Percentiles rank a stretch among this genome's conserved stretches.
Conservation (phyloP, 1,140 invertebrate species). For the Luehdorfia chinensis region DNA sequence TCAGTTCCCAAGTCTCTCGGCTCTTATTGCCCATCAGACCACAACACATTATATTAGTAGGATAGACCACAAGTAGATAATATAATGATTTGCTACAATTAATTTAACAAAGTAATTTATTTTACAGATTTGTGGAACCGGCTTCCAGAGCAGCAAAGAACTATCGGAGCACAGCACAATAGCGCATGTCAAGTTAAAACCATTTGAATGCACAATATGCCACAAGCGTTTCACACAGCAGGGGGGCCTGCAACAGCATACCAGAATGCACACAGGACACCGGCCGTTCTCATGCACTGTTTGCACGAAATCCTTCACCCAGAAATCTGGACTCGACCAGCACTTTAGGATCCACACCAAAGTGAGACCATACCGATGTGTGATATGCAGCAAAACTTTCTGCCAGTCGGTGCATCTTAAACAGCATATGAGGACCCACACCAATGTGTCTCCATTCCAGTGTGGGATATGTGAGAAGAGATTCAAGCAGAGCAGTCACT, state of each 20-base stretch:
- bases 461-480: conserved; percentile 80
- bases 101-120: too few relatives aligned
- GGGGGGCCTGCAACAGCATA: conserved; percentile 72
- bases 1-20: too few relatives aligned
- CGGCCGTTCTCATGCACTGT: conserved; percentile 91
- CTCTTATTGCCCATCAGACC: too few relatives aligned
- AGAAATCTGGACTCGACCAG: conserved; percentile 80
- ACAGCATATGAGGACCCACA: conserved; percentile 71
- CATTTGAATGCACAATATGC: conserved; percentile 54
- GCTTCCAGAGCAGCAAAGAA: conserved; percentile 38
- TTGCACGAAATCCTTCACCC: conserved; percentile 92
- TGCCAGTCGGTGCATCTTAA: conserved; percentile 67
- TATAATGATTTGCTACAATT: too few relatives aligned
- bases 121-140: conserved; percentile 39
- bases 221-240: conserved; percentile 65
- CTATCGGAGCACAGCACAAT: conserved; percentile 65
- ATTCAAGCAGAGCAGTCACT: conserved; percentile 69
- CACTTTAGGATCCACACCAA: conserved; percentile 84
- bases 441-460: conserved; percentile 86
- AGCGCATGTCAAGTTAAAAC: conserved; percentile 69
- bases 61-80: too few relatives aligned
- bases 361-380: conserved; percentile 3
- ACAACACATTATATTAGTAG: too few relatives aligned
- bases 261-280: conserved; percentile 79
- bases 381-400: conserved; percentile 16